These are phyloP conservation scores for Holacanthus passer DNA, from an alignment of 2,113 vertebrate genomes.

Conservation along the genomic window DNA sequence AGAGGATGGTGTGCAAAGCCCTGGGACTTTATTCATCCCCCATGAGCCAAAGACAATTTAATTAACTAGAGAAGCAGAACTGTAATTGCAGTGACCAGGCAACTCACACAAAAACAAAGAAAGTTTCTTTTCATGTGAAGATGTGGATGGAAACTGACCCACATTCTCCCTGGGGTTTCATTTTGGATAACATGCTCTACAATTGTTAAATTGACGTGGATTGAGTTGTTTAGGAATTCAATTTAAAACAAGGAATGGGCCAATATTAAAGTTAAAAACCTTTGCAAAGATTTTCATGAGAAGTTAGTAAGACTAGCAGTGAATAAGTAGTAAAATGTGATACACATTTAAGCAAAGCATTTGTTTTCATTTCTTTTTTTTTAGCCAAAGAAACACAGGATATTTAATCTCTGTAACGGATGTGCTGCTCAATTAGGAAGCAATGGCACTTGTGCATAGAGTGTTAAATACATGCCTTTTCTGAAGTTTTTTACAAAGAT, in stretches of 20 bases:
- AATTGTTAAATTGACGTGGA: not conserved
- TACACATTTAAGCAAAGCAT: not conserved
- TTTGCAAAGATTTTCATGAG: not conserved
- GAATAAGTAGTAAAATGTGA: not conserved
- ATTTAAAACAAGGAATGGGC: not conserved
- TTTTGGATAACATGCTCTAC: not conserved
- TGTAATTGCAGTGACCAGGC: slow-evolving; percentile 46
- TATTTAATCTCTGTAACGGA: too few species aligned
- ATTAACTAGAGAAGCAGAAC: slow-evolving; percentile 60
- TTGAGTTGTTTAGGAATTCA: not conserved
- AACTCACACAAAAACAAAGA: not conserved
- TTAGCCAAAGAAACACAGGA: too few species aligned
- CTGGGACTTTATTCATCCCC: slow-evolving; percentile 43
- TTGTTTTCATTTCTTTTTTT: too few species aligned
- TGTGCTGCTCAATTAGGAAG: too few species aligned
- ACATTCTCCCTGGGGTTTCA: not conserved
- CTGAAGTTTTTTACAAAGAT: too few species aligned
- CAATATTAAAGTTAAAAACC: not conserved
- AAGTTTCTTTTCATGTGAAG: not conserved
- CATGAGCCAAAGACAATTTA: slow-evolving; percentile 60
- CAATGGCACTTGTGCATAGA: too few species aligned
- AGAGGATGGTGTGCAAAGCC: slow-evolving; percentile 15
- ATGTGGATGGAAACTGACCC: not conserved
- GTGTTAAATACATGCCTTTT: too few species aligned
- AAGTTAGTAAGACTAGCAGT: not conserved